Evolutionary conservation across 2,797 vertebrate species (phyloP).

Genomic region (Sebastes diaconus): DNA sequence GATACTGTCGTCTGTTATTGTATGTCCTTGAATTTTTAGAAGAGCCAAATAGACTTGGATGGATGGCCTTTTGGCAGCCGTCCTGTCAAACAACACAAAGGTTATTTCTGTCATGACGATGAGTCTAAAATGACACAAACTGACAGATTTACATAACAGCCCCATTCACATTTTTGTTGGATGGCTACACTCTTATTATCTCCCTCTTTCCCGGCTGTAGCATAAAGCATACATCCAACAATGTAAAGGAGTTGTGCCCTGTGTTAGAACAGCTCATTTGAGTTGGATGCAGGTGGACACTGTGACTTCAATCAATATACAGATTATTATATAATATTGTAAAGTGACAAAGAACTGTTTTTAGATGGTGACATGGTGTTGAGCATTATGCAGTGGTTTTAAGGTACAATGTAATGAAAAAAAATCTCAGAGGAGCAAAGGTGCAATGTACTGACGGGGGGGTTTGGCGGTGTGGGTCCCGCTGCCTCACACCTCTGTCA

Average conservation of each 20-base stretch:
- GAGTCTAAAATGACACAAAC: conserved; percentile 20
- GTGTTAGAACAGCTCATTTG: background rate
- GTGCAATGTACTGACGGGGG: background rate
- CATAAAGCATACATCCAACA: background rate
- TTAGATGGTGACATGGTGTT: too few relatives aligned
- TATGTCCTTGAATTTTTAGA: background rate
- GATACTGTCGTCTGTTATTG: conserved; percentile 19
- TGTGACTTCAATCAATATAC: background rate
- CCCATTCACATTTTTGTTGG: background rate
- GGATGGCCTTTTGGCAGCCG: conserved; percentile 28
- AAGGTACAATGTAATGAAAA: too few relatives aligned
- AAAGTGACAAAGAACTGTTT: too few relatives aligned
- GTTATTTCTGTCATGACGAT: conserved; percentile 31
- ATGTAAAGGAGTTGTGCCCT: background rate
- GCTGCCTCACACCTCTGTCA: too few relatives aligned
- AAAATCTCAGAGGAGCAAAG: background rate
- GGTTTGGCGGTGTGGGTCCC: too few relatives aligned
- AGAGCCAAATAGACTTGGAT: conserved; percentile 26
- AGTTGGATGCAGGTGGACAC: background rate
- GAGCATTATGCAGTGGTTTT: too few relatives aligned
- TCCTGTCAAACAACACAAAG: conserved; percentile 43
- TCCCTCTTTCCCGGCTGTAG: background rate
- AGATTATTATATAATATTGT: too few relatives aligned
- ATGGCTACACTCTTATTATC: background rate
- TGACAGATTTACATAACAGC: conserved; percentile 23